Base-by-base conservation (phyloP, 2,113 vertebrate species). In the Tautogolabrus adspersus region DNA sequence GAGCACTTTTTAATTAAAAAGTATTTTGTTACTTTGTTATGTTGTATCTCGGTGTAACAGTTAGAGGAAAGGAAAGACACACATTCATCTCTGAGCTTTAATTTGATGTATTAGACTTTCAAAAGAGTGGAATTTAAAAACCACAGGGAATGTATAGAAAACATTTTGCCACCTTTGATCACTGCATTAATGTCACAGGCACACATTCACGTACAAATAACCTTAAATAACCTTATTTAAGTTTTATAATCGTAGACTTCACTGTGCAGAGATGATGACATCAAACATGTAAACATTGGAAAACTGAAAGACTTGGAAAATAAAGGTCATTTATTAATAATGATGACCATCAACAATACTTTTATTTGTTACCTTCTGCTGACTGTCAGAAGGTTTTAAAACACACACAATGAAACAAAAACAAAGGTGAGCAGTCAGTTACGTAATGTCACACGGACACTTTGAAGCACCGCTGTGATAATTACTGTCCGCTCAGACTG, bases 401-500 rank as follows among this genome's bases (percentile, higher is more conserved):
- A 38, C n/a, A 61, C 61, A 55, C 56, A 8, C 34, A 56, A 13
- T 1, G n/a, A 19, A 10, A 13, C 26, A 75, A 30, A 70, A 67
- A 55, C 51, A 72, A 62, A 73, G 42, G 18, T 71, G 49, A 63
- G 52, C 42, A 44, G 22, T 18, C 30, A 34, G 51, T 47, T 38
- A 26, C 8, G 3, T 49, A 13, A 44, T 16, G 49, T 26, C 26
- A 26, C 26, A 26, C 26, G 26, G 26, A 26, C 26, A 64, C 75
- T 79, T 85, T 85, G 77, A 80, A 80, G 3, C 46, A 40, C 72
- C 60, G 57, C 71, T 55, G 37, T 74, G 75, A 75, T 84, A 77
- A 81, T 89, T 84, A 79, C 69, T 84, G 47, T 56, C 54, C 23
- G 51, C 61, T 75, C 52, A 54, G 58, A 64, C 72, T 58, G 61